Base-by-base conservation (phyloP, 1,140 invertebrate genomes). In the Coenobita brevimanus region DNA sequence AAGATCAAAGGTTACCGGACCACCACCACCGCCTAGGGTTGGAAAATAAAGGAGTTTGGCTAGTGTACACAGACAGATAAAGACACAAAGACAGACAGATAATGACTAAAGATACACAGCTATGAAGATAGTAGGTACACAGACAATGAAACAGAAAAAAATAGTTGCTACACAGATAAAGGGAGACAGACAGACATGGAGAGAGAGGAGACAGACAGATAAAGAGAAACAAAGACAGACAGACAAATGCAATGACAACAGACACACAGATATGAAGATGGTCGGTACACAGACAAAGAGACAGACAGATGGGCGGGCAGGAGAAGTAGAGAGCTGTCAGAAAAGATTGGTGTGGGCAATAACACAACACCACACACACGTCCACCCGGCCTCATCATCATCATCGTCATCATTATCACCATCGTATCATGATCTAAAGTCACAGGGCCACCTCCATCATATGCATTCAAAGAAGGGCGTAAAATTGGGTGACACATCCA, bases 301-400 rank as follows among this genome's bases (percentile, higher is more conserved):
- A n/a, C n/a, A n/a, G n/a, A n/a, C n/a, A n/a, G n/a, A n/a, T n/a
- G n/a, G n/a, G n/a, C n/a, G n/a, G n/a, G n/a, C n/a, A n/a, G n/a
- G n/a, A n/a, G n/a, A n/a, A n/a, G n/a, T n/a, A n/a, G n/a, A n/a
- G n/a, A n/a, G n/a, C n/a, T 99, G 99, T 0, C 98, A 97, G 86
- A 98, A 99, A 93, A 99, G 30, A 98, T 97, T 33, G 98, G 97
- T 30, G 96, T 96, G 27, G n/a, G 98, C 96, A 71, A 98, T 98
- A 90, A 96, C 95, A 93, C 96, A 97, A 91, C 95, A 95, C 97
- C 97, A 98, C 30, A 97, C 95, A 91, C 97, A 97, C 91, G 96
- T 95, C 97, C 97, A 98, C 43, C 93, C 93, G 10, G 93, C 41
- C n/a, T 81, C 90, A 46, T 92, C 91, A 15, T n/a, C n/a, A n/a